Percentiles rank a stretch among this genome's conserved stretches.
These are phyloP conservation scores for Amblyopsis rosae DNA, from an alignment of 2,113 vertebrate species.

Conservation along the genomic window DNA sequence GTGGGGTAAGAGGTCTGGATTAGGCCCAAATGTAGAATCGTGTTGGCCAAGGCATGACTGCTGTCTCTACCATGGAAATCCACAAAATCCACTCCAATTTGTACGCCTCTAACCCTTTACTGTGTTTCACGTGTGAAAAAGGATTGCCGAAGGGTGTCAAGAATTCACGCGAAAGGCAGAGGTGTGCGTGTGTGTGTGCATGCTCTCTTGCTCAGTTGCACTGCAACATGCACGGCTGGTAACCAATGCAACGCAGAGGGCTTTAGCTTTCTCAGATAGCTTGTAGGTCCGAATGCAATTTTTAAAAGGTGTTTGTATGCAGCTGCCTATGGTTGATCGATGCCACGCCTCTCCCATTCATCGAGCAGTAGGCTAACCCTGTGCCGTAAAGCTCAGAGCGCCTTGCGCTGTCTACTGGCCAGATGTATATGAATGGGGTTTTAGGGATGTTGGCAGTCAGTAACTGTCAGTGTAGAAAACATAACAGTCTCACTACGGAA, in stretches of 20 bases:
- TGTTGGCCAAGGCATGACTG: conserved; percentile 57
- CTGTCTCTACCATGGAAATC: conserved; percentile 62
- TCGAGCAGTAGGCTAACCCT: conserved; percentile 38
- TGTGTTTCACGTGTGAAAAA: conserved; percentile 71
- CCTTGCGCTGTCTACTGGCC: conserved; percentile 41
- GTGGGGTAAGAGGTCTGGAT: conserved; percentile 60
- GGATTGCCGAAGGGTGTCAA: conserved; percentile 63
- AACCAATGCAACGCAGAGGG: conserved; percentile 54
- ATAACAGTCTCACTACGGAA: conserved; percentile 48
- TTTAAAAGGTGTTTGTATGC: conserved; percentile 59
- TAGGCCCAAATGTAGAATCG: conserved; percentile 73
- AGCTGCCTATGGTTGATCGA: conserved; percentile 54
- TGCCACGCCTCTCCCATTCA: conserved; percentile 51
- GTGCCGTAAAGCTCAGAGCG: background rate
- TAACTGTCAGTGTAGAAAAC: conserved; percentile 57
- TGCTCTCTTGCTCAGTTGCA: conserved; percentile 58
- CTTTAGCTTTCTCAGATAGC: conserved; percentile 53
- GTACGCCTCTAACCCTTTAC: conserved; percentile 64
- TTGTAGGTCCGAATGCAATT: conserved; percentile 53
- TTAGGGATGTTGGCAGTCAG: conserved; percentile 23
- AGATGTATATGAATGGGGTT: conserved; percentile 66
- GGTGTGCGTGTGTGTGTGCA: conserved; percentile 39
- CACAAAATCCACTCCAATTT: conserved; percentile 60
- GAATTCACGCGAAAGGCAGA: conserved; percentile 33
- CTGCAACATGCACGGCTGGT: conserved; percentile 64